Conservation (phyloP, 2,888 invertebrate genomes). For the Criorhina ranunculi region DNA sequence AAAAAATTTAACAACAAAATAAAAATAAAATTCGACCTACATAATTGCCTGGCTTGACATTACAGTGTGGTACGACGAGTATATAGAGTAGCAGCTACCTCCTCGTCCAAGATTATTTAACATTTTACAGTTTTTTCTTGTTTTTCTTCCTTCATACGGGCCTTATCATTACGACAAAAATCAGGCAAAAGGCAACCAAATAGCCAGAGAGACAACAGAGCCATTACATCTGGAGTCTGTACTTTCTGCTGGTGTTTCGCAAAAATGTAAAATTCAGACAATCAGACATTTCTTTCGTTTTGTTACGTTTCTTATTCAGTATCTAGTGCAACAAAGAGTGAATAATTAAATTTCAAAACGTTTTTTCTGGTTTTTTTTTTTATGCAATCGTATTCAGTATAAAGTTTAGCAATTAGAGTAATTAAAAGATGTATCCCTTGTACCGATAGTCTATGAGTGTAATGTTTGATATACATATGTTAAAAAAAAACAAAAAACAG, state of each 20-base stretch:
- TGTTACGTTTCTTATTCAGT: constrained; percentile 26
- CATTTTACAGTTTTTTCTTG: constrained; percentile 52
- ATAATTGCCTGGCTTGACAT: constrained; percentile 66
- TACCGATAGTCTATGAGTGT: constrained; percentile 5
- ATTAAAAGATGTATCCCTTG: constrained; percentile 39
- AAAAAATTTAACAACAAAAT: constrained; percentile 19
- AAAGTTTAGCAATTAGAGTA: constrained; percentile 35
- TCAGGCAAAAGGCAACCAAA: not conserved
- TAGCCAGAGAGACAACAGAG: constrained; percentile 2
- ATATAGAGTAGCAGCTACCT: constrained; percentile 29
- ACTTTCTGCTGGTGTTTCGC: constrained; percentile 58
- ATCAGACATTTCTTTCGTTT: constrained; percentile 10
- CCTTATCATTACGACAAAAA: constrained; percentile 40
- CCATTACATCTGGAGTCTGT: constrained; percentile 45
- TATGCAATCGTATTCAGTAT: constrained; percentile 51
- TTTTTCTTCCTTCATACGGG: constrained; percentile 51
- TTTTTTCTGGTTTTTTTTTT: constrained; percentile 43
- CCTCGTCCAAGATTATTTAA: constrained; percentile 65
- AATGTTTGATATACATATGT: constrained; percentile 35
- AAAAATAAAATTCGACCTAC: constrained; percentile 67
- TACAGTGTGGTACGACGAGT: no score
- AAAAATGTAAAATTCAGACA: constrained; percentile 37
- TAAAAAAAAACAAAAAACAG: no score
- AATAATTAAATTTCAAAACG: constrained; percentile 61
- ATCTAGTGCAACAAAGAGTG: constrained; percentile 65